phyloP scores from a whole-genome alignment of 2,888 invertebrate genomes.

The Hirtodrosophila cameraria region DNA sequence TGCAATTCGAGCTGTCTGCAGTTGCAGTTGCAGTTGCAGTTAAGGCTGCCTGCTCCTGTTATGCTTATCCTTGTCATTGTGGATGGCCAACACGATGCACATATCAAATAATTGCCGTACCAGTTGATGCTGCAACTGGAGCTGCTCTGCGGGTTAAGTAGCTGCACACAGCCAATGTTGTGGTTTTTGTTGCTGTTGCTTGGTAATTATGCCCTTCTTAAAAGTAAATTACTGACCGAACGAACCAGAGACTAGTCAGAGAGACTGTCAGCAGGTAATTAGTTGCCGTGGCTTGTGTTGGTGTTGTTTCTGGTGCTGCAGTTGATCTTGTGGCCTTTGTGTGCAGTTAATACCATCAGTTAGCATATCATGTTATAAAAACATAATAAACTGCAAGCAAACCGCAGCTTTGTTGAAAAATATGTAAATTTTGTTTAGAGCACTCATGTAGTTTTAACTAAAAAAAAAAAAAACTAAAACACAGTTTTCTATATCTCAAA shows the following conservation, averaged over 20 bases:
- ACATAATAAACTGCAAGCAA: too few relatives aligned
- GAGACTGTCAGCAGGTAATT: constrained; percentile 39
- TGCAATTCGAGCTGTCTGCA: constrained; percentile 29
- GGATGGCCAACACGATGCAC: constrained; percentile 11
- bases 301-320: constrained; percentile 3
- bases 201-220: constrained; percentile 66
- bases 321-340: constrained; percentile 17
- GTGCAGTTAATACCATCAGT: constrained; percentile 39
- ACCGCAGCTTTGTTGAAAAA: too few relatives aligned
- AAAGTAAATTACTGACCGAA: constrained; percentile 52
- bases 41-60: background rate
- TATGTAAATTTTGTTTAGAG: too few relatives aligned
- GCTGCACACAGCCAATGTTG: constrained; percentile 1
- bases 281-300: constrained; percentile 12
- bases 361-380: constrained; percentile 11
- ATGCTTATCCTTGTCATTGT: constrained; percentile 4
- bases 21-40: constrained; percentile 13
- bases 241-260: constrained; percentile 9
- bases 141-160: constrained; percentile 12
- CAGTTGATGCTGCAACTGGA: constrained; percentile 19
- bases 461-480: too few relatives aligned
- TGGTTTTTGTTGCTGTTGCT: background rate
- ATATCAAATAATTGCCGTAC: constrained; percentile 39
- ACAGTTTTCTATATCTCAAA: too few relatives aligned
- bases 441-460: too few relatives aligned